These are phyloP conservation scores for Acleris holmiana DNA, from an alignment of 2,888 invertebrate genomes.

Conservation along the genomic window DNA sequence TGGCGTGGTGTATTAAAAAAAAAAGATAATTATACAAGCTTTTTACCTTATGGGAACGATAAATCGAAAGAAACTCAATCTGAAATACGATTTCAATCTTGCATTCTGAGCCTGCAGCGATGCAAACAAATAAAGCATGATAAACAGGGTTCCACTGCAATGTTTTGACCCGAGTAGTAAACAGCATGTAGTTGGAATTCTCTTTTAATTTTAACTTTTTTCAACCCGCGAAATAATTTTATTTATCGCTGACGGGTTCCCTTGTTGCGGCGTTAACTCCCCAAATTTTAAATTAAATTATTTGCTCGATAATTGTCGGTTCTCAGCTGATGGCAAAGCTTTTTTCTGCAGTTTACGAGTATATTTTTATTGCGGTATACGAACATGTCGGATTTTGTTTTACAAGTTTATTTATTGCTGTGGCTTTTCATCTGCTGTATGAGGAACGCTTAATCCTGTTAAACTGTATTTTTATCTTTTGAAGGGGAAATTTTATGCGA, in stretches of 20 bases:
- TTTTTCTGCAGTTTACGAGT: conserved; percentile 6
- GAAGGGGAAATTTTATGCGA: neutral
- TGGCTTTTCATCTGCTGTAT: conserved; percentile 17
- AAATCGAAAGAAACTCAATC: conserved; percentile 3
- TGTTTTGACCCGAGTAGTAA: conserved; percentile 39
- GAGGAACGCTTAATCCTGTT: conserved; percentile 11
- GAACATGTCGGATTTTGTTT: conserved; percentile 8
- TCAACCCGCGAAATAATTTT: conserved; percentile 67
- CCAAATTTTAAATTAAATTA: conserved; percentile 77
- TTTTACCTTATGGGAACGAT: neutral
- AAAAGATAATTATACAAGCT: neutral
- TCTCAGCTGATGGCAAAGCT: conserved; percentile 34
- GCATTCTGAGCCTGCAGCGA: conserved; percentile 12
- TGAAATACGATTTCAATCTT: conserved; percentile 5
- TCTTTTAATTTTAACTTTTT: conserved; percentile 41
- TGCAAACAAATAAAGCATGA: conserved; percentile 35
- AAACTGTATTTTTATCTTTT: conserved; percentile 13
- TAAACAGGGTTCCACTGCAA: conserved; percentile 36
- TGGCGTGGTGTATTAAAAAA: too few species aligned
- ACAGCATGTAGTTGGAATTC: conserved; percentile 37
- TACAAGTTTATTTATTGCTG: neutral
- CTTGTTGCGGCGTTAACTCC: conserved; percentile 56
- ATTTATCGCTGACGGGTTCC: conserved; percentile 68
- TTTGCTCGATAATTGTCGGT: conserved; percentile 67
- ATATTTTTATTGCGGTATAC: conserved; percentile 9